A percentile compares a stretch with the other conserved stretches of the same genome.
Evolutionary conservation across 2,888 invertebrate species (phyloP).

Genomic region (Operophtera brumata): DNA sequence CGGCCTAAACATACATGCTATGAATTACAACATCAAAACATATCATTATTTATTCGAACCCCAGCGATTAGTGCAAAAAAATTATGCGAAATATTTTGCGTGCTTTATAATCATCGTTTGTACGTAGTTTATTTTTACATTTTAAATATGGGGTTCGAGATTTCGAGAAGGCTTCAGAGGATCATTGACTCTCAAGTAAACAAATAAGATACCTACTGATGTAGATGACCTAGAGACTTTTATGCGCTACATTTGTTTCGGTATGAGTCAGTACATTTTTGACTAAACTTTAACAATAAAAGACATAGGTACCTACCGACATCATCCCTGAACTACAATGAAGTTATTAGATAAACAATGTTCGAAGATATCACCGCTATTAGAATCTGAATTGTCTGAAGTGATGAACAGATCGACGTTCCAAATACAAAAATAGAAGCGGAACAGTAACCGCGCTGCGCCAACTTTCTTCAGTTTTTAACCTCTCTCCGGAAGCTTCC

Average conservation of each 20-base stretch:
- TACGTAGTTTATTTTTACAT: conserved; percentile 24
- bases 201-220: conserved; percentile 10
- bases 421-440: conserved; percentile 72
- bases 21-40: conserved; percentile 7
- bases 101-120: conserved; percentile 23
- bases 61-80: conserved; percentile 17
- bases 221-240: too few species aligned
- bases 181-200: conserved; percentile 23
- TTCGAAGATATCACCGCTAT: conserved; percentile 2
- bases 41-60: conserved; percentile 14
- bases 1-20: neutral
- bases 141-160: conserved; percentile 12
- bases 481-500: conserved; percentile 48
- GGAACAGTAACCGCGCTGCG: conserved; percentile 50
- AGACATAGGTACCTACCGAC: neutral
- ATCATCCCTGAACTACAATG: neutral
- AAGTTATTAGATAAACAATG: conserved; percentile 12
- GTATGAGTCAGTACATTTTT: conserved; percentile 2
- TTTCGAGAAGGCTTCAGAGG: conserved; percentile 22
- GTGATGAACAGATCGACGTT: conserved; percentile 57
- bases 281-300: neutral
- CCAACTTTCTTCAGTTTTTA: conserved; percentile 56
- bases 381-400: conserved; percentile 50
- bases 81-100: conserved; percentile 15
- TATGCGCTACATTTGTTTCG: conserved; percentile 4